Evolutionary conservation across 2,888 invertebrate species (phyloP).

Genomic region (Corbicula japonica): DNA sequence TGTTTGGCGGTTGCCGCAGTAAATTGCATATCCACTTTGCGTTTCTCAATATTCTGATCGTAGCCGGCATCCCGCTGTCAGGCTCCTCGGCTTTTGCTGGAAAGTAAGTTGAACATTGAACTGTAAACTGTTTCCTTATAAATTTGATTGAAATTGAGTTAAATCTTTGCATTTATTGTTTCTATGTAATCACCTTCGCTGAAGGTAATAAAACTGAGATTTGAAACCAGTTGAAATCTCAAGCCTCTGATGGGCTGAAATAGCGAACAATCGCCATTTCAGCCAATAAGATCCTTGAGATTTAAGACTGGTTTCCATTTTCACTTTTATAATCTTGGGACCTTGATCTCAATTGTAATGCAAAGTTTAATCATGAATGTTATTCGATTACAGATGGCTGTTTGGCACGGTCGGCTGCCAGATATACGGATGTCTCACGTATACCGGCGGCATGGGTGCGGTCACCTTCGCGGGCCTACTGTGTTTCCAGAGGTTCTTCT

Average conservation of each 20-base stretch:
- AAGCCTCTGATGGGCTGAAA: not conserved
- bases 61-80: slow-evolving; percentile 76
- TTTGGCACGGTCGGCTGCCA: slow-evolving; percentile 81
- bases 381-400: slow-evolving; percentile 78
- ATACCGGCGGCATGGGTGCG: slow-evolving; percentile 81
- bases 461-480: slow-evolving; percentile 74
- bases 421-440: slow-evolving; percentile 80
- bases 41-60: slow-evolving; percentile 75
- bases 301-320: not conserved
- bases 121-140: not conserved
- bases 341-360: not conserved
- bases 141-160: not conserved
- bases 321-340: not conserved
- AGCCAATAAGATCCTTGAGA: not conserved
- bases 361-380: not conserved
- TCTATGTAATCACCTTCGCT: not conserved
- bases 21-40: slow-evolving; percentile 75
- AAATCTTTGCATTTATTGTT: not conserved
- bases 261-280: not conserved
- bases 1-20: slow-evolving; percentile 55
- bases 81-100: slow-evolving; percentile 81
- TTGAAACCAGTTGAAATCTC: not conserved
- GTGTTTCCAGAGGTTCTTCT: slow-evolving; percentile 78
- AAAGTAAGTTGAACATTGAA: slow-evolving; percentile 65
- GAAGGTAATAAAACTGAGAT: not conserved